These are phyloP conservation scores for Harpagifer antarcticus DNA, from an alignment of 2,797 vertebrate species.

Conservation along the genomic window DNA sequence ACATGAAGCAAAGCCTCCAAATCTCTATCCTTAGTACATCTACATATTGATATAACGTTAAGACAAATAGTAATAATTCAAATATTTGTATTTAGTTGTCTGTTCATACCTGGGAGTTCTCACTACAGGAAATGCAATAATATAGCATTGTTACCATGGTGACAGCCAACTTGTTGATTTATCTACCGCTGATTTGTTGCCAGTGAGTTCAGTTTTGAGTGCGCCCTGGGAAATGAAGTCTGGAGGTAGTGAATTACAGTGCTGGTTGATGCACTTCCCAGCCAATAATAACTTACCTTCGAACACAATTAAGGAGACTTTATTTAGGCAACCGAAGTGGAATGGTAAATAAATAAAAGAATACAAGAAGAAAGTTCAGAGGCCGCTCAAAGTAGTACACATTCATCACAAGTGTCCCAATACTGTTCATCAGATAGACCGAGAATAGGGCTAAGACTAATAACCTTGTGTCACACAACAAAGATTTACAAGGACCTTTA, in stretches of 20 bases:
- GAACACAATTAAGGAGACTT: conserved; percentile 52
- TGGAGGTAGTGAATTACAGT: conserved; percentile 49
- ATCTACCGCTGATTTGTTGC: conserved; percentile 42
- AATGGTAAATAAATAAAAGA: conserved; percentile 59
- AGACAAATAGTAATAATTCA: not conserved
- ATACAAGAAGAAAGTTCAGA: conserved; percentile 40
- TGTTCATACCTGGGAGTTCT: conserved; percentile 14
- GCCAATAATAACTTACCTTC: conserved; percentile 42
- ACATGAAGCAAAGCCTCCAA: not conserved
- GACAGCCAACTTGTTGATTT: conserved; percentile 49
- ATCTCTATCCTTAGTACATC: not conserved
- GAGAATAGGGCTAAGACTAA: conserved; percentile 60
- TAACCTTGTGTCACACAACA: conserved; percentile 45
- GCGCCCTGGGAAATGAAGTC: conserved; percentile 43
- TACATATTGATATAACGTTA: conserved; percentile 19
- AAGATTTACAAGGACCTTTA: conserved; percentile 64
- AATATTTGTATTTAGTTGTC: conserved; percentile 16
- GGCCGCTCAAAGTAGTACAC: conserved; percentile 58
- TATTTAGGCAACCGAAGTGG: conserved; percentile 43
- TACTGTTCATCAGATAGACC: conserved; percentile 64
- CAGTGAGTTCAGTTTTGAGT: conserved; percentile 34
- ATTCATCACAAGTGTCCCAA: conserved; percentile 57
- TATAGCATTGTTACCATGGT: conserved; percentile 46
- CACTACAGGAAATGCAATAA: conserved; percentile 35
- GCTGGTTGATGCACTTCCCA: conserved; percentile 14